Conservation (phyloP, 2,797 vertebrate genomes). For the Rhyacichthys aspro region DNA sequence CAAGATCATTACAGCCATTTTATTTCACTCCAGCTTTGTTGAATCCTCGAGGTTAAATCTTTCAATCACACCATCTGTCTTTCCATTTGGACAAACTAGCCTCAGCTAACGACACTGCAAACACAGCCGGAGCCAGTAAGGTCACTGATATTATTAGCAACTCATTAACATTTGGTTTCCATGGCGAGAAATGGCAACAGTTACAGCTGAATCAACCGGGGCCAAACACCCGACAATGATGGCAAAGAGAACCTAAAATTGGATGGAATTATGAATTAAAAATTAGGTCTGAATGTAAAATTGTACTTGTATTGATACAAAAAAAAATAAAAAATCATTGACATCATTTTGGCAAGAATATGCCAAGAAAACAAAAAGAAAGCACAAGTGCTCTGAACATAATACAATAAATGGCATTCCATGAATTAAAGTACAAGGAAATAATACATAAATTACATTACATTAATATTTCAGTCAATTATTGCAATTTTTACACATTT, state of each 20-base stretch:
- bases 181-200: constrained; percentile 38
- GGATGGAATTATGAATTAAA: background rate
- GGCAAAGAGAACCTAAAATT: background rate
- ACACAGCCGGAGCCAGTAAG: constrained; percentile 19
- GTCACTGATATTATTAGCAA: constrained; percentile 55
- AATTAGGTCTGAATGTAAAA: background rate
- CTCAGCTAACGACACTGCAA: constrained; percentile 12
- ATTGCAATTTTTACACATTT: no score
- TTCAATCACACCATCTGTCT: background rate
- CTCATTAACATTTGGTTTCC: constrained; percentile 54
- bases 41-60: background rate
- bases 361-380: no score
- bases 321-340: no score
- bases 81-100: constrained; percentile 14
- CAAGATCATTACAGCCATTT: background rate
- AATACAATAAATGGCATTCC: no score
- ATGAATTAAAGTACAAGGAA: no score
- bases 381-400: no score
- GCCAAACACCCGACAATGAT: background rate
- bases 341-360: no score
- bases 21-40: background rate
- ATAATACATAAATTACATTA: no score
- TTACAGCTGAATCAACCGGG: constrained; percentile 24
- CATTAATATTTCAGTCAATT: no score
- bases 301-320: background rate